Conservation (phyloP, 2,888 invertebrate genomes). For the Pseudococcus jackbeardsleyi region DNA sequence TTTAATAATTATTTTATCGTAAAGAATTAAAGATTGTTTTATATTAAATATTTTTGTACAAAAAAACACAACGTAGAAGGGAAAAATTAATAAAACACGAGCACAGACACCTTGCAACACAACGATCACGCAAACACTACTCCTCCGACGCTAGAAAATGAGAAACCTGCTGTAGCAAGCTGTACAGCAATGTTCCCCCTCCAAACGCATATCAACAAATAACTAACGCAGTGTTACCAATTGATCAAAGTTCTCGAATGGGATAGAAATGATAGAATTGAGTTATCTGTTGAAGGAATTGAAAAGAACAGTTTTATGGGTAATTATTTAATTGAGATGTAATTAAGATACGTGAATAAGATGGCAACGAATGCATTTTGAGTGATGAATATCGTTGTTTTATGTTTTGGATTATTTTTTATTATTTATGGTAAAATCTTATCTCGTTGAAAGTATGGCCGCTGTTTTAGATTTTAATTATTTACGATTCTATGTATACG, state of each 20-base stretch:
- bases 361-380: too few relatives aligned
- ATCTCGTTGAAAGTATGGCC: too few relatives aligned
- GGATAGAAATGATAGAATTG: not conserved
- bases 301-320: too few relatives aligned
- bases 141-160: not conserved
- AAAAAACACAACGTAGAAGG: conserved; percentile 1
- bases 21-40: not conserved
- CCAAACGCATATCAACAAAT: conserved; percentile 43
- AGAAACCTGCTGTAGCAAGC: conserved; percentile 50
- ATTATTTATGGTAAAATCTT: too few relatives aligned
- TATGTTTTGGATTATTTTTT: too few relatives aligned
- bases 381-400: too few relatives aligned
- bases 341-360: too few relatives aligned
- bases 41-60: not conserved
- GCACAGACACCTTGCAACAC: not conserved
- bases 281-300: not conserved
- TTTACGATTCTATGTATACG: too few relatives aligned
- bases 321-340: too few relatives aligned
- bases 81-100: not conserved
- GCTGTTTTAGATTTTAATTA: too few relatives aligned
- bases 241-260: not conserved
- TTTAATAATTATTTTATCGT: not conserved
- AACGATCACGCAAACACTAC: conserved; percentile 31
- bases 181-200: conserved; percentile 23
- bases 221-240: conserved; percentile 47